These are phyloP conservation scores for Amiota communis DNA, from an alignment of 2,888 invertebrate genomes.

Conservation along the genomic window DNA sequence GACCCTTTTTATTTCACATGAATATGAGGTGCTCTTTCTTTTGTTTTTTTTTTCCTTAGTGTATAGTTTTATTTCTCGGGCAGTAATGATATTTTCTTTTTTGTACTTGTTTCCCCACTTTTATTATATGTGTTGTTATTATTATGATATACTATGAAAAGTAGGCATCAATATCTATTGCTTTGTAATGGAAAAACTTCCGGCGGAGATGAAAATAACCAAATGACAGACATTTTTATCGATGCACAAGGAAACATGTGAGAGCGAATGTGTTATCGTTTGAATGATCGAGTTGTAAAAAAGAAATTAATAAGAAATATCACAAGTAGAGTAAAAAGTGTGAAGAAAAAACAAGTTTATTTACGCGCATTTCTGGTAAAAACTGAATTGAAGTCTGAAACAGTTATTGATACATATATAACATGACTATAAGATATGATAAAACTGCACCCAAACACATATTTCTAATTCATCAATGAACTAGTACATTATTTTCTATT, in stretches of 20 bases:
- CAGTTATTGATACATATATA: conserved; percentile 2
- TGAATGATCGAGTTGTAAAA: background rate
- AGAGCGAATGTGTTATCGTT: background rate
- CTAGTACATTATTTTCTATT: too few species aligned
- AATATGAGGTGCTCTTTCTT: background rate
- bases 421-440: background rate
- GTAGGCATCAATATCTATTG: too few species aligned
- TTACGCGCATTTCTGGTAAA: conserved; percentile 5
- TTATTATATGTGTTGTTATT: background rate
- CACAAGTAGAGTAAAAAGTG: background rate
- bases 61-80: too few species aligned
- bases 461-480: too few species aligned
- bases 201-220: conserved; percentile 24
- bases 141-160: background rate
- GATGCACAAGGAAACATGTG: conserved; percentile 10
- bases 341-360: conserved; percentile 18
- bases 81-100: too few species aligned
- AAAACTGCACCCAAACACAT: background rate
- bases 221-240: conserved; percentile 25
- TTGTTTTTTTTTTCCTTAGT: background rate
- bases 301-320: background rate
- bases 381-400: background rate
- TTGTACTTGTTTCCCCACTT: background rate
- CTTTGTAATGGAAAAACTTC: conserved; percentile 6
- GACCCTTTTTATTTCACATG: conserved; percentile 12